Percentiles rank a stretch among this genome's conserved stretches.
These are phyloP conservation scores for Oriolus oriolus DNA, from an alignment of 2,113 vertebrate species.

Conservation along the genomic window DNA sequence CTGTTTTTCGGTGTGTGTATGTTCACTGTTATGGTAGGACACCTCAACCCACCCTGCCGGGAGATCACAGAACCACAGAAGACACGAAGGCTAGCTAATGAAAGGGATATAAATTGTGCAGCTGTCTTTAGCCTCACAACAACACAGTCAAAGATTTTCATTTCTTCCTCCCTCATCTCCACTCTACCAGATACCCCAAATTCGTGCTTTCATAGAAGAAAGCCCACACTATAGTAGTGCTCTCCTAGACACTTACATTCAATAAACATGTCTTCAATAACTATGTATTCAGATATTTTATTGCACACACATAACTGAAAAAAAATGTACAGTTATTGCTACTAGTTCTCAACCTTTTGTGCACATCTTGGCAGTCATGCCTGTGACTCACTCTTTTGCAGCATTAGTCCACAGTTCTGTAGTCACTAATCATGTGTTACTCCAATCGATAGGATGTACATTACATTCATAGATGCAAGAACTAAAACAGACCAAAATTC, in stretches of 20 bases:
- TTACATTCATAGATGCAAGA: not conserved
- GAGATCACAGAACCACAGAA: not conserved
- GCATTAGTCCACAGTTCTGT: not conserved
- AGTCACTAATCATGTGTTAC: not conserved
- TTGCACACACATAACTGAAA: not conserved
- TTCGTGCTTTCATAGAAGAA: not conserved
- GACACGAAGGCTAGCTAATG: not conserved
- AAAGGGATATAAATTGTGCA: not conserved
- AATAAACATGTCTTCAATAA: not conserved
- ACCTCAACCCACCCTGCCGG: not conserved
- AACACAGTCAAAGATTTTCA: not conserved
- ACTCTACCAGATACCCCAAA: not conserved
- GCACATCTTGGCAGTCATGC: not conserved
- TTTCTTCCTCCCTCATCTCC: not conserved
- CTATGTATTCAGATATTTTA: not conserved
- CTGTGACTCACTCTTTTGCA: not conserved
- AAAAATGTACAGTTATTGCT: not conserved
- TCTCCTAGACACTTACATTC: not conserved
- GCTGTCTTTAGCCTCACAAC: not conserved
- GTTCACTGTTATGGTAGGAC: not conserved
- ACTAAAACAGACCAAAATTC: not conserved
- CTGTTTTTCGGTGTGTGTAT: not conserved
- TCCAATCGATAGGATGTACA: rapidly evolving
- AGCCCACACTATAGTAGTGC: not conserved
- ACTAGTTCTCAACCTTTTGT: not conserved